phyloP scores from a whole-genome alignment of 1,140 invertebrate species.

The Caenorhabditis brenneri region DNA sequence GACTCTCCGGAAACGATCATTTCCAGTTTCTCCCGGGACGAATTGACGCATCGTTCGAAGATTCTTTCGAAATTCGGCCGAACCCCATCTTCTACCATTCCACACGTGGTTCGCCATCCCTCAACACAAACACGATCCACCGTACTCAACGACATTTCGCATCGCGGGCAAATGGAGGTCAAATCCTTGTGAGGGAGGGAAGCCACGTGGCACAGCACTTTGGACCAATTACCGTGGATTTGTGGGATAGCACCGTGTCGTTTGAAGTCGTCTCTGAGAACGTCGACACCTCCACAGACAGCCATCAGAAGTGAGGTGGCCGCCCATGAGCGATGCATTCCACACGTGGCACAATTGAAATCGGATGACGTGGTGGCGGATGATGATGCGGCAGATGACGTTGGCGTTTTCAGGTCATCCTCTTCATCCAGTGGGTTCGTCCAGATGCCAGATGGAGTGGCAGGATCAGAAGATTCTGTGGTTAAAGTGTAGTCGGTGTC shows the following conservation, averaged over 20 bases:
- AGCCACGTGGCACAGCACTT: not conserved
- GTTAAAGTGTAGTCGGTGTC: not conserved
- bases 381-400: not conserved
- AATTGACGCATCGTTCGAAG: not conserved
- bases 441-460: not conserved
- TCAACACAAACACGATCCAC: constrained; percentile 5
- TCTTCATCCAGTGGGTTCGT: not conserved
- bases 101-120: not conserved
- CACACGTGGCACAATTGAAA: not conserved
- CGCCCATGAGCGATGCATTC: constrained; percentile 1
- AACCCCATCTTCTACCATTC: constrained; percentile 1
- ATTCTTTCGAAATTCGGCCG: not conserved
- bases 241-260: not conserved
- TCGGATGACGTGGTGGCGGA: not conserved
- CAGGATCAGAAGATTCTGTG: not conserved
- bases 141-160: constrained; percentile 13
- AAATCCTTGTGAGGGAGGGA: not conserved
- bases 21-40: not conserved
- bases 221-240: not conserved
- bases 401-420: not conserved
- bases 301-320: constrained; percentile 11
- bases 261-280: not conserved
- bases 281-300: not conserved
- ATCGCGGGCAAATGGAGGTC: not conserved
- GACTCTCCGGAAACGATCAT: not conserved